phyloP scores from a whole-genome alignment of 2,888 invertebrate species.

The Ectropis crepuscularia region DNA sequence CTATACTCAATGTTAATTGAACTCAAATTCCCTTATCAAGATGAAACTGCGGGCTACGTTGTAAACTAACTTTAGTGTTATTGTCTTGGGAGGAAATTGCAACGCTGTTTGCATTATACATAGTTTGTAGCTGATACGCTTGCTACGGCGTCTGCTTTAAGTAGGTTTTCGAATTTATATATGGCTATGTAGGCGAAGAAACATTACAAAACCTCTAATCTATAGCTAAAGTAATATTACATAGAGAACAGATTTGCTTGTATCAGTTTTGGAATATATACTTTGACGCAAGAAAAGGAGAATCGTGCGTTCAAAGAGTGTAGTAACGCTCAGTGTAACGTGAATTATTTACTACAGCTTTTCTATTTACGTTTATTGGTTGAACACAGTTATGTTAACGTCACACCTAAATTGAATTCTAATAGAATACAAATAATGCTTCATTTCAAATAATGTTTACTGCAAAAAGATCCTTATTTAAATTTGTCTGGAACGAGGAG shows the following conservation, averaged over 20 bases:
- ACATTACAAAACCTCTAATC: not conserved
- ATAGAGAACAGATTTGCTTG: too few species aligned
- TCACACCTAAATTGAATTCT: conserved; percentile 18
- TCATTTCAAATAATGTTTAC: conserved; percentile 36
- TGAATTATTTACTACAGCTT: too few species aligned
- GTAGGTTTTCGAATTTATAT: not conserved
- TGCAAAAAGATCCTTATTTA: conserved; percentile 33
- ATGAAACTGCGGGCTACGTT: conserved; percentile 50
- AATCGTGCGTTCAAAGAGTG: too few species aligned
- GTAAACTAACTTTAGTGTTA: conserved; percentile 55
- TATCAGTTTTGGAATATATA: too few species aligned
- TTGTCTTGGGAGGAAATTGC: conserved; percentile 46
- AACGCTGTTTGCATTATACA: conserved; percentile 17
- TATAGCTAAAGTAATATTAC: not conserved
- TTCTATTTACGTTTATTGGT: not conserved
- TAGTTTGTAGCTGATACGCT: conserved; percentile 6
- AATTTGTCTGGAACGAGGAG: conserved; percentile 39
- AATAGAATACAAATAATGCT: conserved; percentile 37
- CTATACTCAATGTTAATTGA: conserved; percentile 45
- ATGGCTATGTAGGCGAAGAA: too few species aligned
- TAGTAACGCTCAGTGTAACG: too few species aligned
- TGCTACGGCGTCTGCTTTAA: not conserved
- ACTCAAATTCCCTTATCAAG: conserved; percentile 59
- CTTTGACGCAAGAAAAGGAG: too few species aligned
- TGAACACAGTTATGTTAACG: conserved; percentile 1